Evolutionary conservation across 2,888 invertebrate species (phyloP).

Genomic region (Trichogramma evanescens): DNA sequence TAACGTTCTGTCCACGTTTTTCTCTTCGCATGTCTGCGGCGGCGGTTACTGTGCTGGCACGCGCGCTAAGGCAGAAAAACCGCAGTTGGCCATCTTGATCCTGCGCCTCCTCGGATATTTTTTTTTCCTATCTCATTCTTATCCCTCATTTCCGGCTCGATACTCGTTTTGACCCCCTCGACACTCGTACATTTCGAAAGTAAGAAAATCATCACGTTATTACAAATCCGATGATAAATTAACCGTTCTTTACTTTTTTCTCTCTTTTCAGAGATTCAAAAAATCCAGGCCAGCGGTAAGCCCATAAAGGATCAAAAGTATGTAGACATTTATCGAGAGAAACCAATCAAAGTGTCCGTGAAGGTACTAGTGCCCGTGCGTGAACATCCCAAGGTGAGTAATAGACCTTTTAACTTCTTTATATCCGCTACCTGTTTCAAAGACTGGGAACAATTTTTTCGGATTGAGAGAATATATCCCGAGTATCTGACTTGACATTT

Average conservation of each 20-base stretch:
- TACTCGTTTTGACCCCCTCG: not conserved
- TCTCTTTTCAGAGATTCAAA: constrained; percentile 61
- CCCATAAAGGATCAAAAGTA: constrained; percentile 64
- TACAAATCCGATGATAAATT: constrained; percentile 6
- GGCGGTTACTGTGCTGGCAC: not conserved
- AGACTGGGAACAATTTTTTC: no score
- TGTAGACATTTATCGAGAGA: constrained; percentile 70
- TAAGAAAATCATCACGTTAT: not conserved
- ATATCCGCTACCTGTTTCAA: no score
- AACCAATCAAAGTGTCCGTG: constrained; percentile 64
- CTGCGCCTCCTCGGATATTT: constrained; percentile 10
- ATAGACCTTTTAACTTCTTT: not conserved
- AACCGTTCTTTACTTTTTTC: constrained; percentile 18
- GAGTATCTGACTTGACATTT: no score
- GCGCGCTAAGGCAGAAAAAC: constrained; percentile 3
- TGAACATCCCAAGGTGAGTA: constrained; percentile 63
- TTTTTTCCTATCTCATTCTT: constrained; percentile 9
- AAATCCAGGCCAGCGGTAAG: constrained; percentile 64
- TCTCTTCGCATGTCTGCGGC: not conserved
- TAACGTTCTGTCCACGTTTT: no score
- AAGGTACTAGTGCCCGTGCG: constrained; percentile 67
- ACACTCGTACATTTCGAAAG: not conserved
- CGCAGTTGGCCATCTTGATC: constrained; percentile 5
- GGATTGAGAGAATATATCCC: no score
- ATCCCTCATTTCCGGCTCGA: constrained; percentile 6